Conservation (phyloP, 1,140 invertebrate species). For the Apis laboriosa region DNA sequence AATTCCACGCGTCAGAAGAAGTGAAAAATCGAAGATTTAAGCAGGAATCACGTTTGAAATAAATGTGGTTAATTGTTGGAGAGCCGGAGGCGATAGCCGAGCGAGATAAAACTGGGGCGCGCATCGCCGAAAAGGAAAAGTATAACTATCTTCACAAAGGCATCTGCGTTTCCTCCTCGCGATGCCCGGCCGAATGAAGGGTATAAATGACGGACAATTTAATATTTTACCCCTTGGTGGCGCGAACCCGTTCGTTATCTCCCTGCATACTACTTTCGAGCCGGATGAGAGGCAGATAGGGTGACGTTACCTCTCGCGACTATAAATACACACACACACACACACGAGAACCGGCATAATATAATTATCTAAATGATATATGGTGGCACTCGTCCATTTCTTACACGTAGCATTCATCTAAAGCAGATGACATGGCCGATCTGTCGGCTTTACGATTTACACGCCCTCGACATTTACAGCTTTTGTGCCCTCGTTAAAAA, state of each 20-base stretch:
- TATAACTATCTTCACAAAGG: conserved; percentile 11
- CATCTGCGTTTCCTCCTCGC: conserved; percentile 39
- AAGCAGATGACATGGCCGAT: conserved; percentile 67
- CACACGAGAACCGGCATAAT: conserved; percentile 68
- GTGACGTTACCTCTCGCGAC: conserved; percentile 49
- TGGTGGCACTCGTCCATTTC: conserved; percentile 65
- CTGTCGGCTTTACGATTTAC: conserved; percentile 48
- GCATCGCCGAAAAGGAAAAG: neutral
- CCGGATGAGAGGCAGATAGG: conserved; percentile 56
- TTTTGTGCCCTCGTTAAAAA: conserved; percentile 16
- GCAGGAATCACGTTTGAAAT: conserved; percentile 2
- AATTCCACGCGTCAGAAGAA: neutral
- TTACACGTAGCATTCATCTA: conserved; percentile 70
- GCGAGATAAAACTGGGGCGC: conserved; percentile 19
- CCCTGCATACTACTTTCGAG: conserved; percentile 36
- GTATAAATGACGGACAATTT: conserved; percentile 63
- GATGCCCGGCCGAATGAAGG: conserved; percentile 37
- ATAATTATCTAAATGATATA: conserved; percentile 78
- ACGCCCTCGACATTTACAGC: neutral
- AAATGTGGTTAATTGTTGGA: conserved; percentile 41
- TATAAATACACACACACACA: conserved; percentile 66
- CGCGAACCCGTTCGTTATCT: conserved; percentile 54
- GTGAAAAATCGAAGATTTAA: conserved; percentile 32
- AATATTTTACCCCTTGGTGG: conserved; percentile 60
- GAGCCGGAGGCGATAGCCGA: conserved; percentile 1